Conservation (phyloP, 2,113 vertebrate species). For the Psittacula cyanocephala region DNA sequence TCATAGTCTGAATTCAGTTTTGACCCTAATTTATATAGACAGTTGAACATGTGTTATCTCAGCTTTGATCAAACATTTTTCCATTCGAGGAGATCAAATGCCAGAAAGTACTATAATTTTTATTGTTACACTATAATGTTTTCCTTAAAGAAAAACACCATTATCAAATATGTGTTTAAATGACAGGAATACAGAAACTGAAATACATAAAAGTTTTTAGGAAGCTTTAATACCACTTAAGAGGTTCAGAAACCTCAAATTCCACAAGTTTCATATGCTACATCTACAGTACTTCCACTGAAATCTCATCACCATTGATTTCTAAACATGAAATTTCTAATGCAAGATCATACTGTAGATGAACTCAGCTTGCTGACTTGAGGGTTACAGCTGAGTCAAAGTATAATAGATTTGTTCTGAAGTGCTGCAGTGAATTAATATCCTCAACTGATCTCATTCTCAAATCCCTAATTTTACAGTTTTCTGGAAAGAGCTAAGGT, state of each 20-base stretch:
- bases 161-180: not conserved
- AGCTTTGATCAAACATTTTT: not conserved
- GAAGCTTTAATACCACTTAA: not conserved
- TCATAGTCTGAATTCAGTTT: not conserved
- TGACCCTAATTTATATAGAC: not conserved
- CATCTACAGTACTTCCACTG: not conserved
- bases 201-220: not conserved
- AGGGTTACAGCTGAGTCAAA: not conserved
- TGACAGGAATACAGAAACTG: not conserved
- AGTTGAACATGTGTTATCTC: not conserved
- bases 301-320: not conserved
- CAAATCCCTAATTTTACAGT: conserved; percentile 33
- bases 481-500: not conserved
- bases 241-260: not conserved
- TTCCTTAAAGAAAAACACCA: not conserved
- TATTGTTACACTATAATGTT: not conserved
- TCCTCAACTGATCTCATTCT: not conserved
- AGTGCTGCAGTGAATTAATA: conserved; percentile 10
- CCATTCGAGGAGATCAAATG: not conserved
- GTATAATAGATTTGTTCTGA: not conserved
- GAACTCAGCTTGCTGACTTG: not conserved
- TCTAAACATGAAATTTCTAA: not conserved
- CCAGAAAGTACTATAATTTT: not conserved
- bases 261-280: not conserved
- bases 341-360: not conserved